Percentiles rank a stretch among this genome's conserved stretches.
Evolutionary conservation across 2,888 invertebrate genomes (phyloP).

Genomic region (Neoitamus cyanurus): DNA sequence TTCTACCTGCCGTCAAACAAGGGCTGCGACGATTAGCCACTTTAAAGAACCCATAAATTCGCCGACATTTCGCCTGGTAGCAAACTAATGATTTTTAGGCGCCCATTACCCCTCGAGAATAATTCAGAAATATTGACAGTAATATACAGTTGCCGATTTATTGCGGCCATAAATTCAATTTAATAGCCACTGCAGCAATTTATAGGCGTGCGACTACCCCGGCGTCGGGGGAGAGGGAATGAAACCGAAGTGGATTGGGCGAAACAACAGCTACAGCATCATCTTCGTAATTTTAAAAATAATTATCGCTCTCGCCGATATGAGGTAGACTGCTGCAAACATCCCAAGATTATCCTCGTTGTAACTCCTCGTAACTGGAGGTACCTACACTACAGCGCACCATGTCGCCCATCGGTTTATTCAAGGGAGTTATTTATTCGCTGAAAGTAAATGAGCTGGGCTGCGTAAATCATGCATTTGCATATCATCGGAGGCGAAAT

Average conservation of each 20-base stretch:
- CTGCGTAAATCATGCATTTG: neutral
- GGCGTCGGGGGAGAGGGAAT: neutral
- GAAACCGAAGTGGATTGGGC: neutral
- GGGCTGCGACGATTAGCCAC: neutral
- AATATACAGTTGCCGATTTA: conserved; percentile 23
- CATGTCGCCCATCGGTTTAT: neutral
- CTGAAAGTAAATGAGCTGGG: neutral
- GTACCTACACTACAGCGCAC: neutral
- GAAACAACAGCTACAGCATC: neutral
- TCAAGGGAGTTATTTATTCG: neutral
- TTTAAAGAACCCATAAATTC: conserved; percentile 12
- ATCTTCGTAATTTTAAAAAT: neutral
- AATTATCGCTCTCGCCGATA: neutral
- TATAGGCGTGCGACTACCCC: neutral
- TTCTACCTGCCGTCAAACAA: neutral
- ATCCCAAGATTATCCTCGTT: neutral
- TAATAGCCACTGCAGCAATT: conserved; percentile 14
- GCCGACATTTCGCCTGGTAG: neutral
- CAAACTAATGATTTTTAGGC: conserved; percentile 14
- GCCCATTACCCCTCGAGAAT: neutral
- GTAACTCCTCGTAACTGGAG: neutral
- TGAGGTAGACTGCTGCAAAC: neutral
- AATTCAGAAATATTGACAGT: conserved; percentile 26
- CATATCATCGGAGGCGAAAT: neutral
- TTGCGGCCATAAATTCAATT: conserved; percentile 20